Evolutionary conservation across 2,797 vertebrate species (phyloP).

Genomic region (Malurus leucopterus): DNA sequence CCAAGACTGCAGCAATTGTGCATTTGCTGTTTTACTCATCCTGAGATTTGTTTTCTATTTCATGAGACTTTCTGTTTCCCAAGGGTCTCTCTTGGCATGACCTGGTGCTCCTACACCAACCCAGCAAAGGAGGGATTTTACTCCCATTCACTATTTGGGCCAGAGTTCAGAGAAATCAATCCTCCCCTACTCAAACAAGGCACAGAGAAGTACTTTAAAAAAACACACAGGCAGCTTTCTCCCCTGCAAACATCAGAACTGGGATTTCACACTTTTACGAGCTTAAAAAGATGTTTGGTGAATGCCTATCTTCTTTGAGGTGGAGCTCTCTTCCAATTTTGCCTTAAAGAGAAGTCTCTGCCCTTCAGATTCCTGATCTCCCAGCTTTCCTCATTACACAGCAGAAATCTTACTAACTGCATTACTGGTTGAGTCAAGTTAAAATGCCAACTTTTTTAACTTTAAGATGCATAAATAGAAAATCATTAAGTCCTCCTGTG

Average conservation of each 20-base stretch:
- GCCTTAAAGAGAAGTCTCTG: background rate
- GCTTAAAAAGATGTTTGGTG: background rate
- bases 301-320: background rate
- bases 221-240: background rate
- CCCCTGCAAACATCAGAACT: background rate
- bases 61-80: background rate
- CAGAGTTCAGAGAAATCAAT: background rate
- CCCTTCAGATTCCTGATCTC: background rate
- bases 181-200: background rate
- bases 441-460: background rate
- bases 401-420: background rate
- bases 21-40: background rate
- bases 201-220: background rate
- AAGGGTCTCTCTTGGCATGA: background rate
- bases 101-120: background rate
- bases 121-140: background rate
- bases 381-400: background rate
- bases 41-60: background rate
- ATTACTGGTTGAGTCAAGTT: accelerated
- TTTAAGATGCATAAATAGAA: background rate
- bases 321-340: background rate
- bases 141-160: background rate
- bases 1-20: background rate
- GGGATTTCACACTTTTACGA: background rate
- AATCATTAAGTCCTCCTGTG: background rate